A percentile compares a stretch with the other conserved stretches of the same genome.
Conservation (phyloP, 2,888 invertebrate genomes). For the Drosophila setosimentum region DNA sequence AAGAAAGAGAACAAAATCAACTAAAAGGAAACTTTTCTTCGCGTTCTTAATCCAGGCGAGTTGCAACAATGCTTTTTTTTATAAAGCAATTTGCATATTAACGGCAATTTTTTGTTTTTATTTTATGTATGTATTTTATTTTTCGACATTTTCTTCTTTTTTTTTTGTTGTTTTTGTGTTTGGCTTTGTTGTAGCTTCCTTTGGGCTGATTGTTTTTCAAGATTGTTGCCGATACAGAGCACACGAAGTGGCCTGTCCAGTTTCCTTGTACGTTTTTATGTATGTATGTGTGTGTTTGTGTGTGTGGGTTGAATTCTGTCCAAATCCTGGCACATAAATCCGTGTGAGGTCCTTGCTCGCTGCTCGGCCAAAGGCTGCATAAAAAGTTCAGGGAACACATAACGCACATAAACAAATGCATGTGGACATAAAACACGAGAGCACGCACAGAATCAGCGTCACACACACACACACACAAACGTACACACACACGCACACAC, state of each 20-base stretch:
- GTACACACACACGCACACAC: slow-evolving; percentile 9
- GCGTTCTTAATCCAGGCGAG: slow-evolving; percentile 18
- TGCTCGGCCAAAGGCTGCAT: slow-evolving; percentile 37
- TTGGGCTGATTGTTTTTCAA: slow-evolving; percentile 25
- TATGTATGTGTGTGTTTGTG: slow-evolving; percentile 16
- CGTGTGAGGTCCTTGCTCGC: slow-evolving; percentile 26
- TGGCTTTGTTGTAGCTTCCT: slow-evolving; percentile 2
- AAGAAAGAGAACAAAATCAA: not conserved
- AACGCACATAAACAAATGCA: slow-evolving; percentile 76
- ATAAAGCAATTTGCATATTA: slow-evolving; percentile 66
- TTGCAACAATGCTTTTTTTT: slow-evolving; percentile 51
- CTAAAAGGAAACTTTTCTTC: slow-evolving; percentile 24
- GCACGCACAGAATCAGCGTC: slow-evolving; percentile 43
- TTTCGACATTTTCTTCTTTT: not conserved
- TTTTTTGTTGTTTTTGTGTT: slow-evolving; percentile 7
- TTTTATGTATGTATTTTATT: slow-evolving; percentile 1
- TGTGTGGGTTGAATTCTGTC: slow-evolving; percentile 15
- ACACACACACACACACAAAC: slow-evolving; percentile 14
- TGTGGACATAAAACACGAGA: slow-evolving; percentile 59
- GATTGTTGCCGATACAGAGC: slow-evolving; percentile 25
- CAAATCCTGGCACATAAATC: slow-evolving; percentile 41
- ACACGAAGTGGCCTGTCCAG: slow-evolving; percentile 44
- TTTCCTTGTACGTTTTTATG: slow-evolving; percentile 38
- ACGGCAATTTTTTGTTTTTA: slow-evolving; percentile 20
- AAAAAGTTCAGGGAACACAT: slow-evolving; percentile 71